Conservation (phyloP, 2,888 invertebrate genomes). For the Sarcophaga variegata region DNA sequence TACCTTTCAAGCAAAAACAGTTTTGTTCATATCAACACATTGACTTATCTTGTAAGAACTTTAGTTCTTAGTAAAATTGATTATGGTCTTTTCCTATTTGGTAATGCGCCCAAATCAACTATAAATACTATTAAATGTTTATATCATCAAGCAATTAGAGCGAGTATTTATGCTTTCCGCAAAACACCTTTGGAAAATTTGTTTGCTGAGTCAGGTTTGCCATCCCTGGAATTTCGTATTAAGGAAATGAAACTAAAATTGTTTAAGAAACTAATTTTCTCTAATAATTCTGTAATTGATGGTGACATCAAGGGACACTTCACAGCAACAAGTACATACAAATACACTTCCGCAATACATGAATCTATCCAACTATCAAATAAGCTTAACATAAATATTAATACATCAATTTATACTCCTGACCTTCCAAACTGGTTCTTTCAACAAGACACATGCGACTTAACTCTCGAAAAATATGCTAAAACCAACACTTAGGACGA, state of each 20-base stretch:
- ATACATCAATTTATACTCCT: too few relatives aligned
- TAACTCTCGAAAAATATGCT: background rate
- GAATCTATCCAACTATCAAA: background rate
- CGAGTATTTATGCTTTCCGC: background rate
- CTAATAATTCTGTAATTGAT: slow-evolving; percentile 16
- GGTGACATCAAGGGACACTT: background rate
- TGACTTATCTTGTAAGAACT: slow-evolving; percentile 4
- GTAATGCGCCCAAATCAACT: background rate
- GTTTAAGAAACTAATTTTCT: slow-evolving; percentile 6
- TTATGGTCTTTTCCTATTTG: slow-evolving; percentile 8
- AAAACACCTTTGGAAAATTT: background rate
- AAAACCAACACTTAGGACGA: background rate
- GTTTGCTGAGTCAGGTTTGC: background rate
- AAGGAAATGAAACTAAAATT: too few relatives aligned
- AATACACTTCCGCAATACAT: background rate
- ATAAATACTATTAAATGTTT: slow-evolving; percentile 7
- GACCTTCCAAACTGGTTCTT: background rate
- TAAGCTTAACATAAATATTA: too few relatives aligned
- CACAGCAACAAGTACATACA: background rate
- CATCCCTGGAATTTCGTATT: background rate
- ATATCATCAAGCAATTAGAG: too few relatives aligned
- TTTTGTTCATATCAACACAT: background rate
- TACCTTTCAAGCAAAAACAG: slow-evolving; percentile 17
- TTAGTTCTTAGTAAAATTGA: slow-evolving; percentile 24
- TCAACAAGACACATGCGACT: background rate